Evolutionary conservation across 2,888 invertebrate genomes (phyloP).

Genomic region (Metellina segmentata): DNA sequence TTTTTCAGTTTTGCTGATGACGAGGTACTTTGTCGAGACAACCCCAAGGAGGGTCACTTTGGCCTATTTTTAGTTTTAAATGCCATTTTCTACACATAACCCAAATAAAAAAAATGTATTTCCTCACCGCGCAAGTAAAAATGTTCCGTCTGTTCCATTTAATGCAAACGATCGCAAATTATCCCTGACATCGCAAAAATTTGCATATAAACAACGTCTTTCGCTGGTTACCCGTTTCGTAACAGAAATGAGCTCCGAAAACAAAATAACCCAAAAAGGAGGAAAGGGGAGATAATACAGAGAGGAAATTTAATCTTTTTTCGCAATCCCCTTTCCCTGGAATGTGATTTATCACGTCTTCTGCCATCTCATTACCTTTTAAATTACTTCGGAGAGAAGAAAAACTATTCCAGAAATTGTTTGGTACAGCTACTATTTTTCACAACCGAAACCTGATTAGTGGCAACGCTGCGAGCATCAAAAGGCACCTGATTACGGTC

Average conservation of each 20-base stretch:
- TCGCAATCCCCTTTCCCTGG: background rate
- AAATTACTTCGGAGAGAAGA: slow-evolving; percentile 45
- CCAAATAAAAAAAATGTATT: background rate
- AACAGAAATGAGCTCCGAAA: slow-evolving; percentile 29
- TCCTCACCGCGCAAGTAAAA: background rate
- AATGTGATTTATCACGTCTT: slow-evolving; percentile 60
- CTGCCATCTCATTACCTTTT: slow-evolving; percentile 63
- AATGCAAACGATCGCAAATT: slow-evolving; percentile 24
- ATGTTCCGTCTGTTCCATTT: background rate
- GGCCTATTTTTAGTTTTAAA: too few species aligned
- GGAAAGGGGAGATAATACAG: slow-evolving; percentile 1
- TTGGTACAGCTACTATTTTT: background rate
- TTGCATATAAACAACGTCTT: slow-evolving; percentile 28
- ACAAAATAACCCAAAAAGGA: slow-evolving; percentile 17
- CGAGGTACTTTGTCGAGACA: too few species aligned
- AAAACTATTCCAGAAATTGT: slow-evolving; percentile 10
- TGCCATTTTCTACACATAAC: too few species aligned
- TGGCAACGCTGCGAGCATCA: background rate
- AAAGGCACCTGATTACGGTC: slow-evolving; percentile 22
- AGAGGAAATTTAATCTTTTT: slow-evolving; percentile 55
- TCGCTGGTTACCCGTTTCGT: slow-evolving; percentile 23
- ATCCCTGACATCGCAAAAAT: slow-evolving; percentile 24
- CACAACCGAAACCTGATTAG: slow-evolving; percentile 20
- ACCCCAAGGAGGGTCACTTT: too few species aligned
- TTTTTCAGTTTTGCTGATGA: too few species aligned